Evolutionary conservation across 2,888 invertebrate species (phyloP), one percentile per base, ranked within the genome.

Genomic region (Aporophyla nigra): DNA sequence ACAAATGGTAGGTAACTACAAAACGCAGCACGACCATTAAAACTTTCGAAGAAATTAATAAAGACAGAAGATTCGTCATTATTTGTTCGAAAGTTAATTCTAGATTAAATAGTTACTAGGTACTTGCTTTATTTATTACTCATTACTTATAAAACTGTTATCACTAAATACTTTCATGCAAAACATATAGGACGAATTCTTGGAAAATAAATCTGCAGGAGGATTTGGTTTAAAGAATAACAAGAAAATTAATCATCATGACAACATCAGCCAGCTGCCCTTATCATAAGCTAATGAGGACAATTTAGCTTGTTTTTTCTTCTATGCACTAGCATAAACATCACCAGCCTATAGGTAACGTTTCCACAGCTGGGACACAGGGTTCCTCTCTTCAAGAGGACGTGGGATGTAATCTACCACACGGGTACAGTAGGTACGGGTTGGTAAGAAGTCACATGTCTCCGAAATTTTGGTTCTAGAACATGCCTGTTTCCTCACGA

Each of bases 141-240:
- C 49, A 56, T 63, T 49, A 6, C 46, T 56, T 49, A 76, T 40
- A 65, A 40, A 24, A 14, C 14, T 49, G 56, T 76, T 75, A 63
- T 63, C 74, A n/a, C 4, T 16, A 12, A 24, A 62, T n/a, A 56
- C n/a, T 65, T 21, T 33, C 10, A 27, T 16, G n/a, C 14, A 43
- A 12, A 40, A 74, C 27, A 16, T 6, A 61, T n/a, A 59, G 16
- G 16, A 27, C 0, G 6, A 19, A 19, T 24, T 74, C 75, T 24
- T 16, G 16, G 53, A 75, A 61, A 46, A 10, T 3, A 46, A 40
- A 54, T 75, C 46, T 21, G 61, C 75, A 74, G 53, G 2, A 43
- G n/a, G 51, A 54, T 74, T 74, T 46, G 1, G 12, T 33, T 46
- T 46, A 9, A 46, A 12, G 10, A 46, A 46, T 10, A 12, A 46